A percentile compares a stretch with the other conserved stretches of the same genome.
These are phyloP conservation scores for Tinamus major DNA, from an alignment of 2,797 vertebrate genomes.

Conservation along the genomic window DNA sequence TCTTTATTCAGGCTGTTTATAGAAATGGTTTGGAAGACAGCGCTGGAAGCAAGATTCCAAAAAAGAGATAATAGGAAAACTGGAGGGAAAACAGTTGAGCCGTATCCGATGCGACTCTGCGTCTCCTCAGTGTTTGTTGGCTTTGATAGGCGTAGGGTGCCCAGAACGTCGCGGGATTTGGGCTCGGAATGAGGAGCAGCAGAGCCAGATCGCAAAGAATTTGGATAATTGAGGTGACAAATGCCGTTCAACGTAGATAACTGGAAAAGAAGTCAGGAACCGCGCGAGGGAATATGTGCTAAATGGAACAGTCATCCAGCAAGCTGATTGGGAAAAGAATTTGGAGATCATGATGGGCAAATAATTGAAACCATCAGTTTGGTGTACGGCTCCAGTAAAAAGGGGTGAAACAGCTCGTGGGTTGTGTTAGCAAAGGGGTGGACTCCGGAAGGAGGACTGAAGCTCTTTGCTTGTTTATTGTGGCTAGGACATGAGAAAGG, in stretches of 20 bases:
- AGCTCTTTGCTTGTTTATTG: background rate
- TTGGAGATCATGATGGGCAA: background rate
- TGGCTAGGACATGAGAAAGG: background rate
- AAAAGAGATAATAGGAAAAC: background rate
- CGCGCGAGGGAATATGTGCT: background rate
- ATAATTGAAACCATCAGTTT: slow-evolving; percentile 43
- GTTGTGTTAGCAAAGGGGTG: background rate
- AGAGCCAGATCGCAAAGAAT: slow-evolving; percentile 13
- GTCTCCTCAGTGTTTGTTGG: background rate
- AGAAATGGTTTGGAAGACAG: slow-evolving; percentile 33
- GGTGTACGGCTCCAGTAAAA: background rate
- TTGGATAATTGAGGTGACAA: slow-evolving; percentile 46
- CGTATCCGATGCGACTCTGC: background rate
- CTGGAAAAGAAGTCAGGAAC: background rate
- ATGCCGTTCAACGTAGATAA: slow-evolving; percentile 46
- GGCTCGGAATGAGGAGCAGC: slow-evolving; percentile 33
- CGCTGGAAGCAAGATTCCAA: slow-evolving; percentile 8
- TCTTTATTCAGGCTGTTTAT: slow-evolving; percentile 26
- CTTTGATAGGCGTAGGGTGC: background rate
- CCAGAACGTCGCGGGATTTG: background rate
- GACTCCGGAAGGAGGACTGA: background rate
- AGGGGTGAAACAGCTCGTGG: background rate
- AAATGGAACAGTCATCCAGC: background rate
- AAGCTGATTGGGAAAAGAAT: background rate
- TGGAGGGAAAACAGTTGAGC: background rate